phyloP scores from a whole-genome alignment of 2,113 vertebrate genomes.

The Lichenostomus cassidix region DNA sequence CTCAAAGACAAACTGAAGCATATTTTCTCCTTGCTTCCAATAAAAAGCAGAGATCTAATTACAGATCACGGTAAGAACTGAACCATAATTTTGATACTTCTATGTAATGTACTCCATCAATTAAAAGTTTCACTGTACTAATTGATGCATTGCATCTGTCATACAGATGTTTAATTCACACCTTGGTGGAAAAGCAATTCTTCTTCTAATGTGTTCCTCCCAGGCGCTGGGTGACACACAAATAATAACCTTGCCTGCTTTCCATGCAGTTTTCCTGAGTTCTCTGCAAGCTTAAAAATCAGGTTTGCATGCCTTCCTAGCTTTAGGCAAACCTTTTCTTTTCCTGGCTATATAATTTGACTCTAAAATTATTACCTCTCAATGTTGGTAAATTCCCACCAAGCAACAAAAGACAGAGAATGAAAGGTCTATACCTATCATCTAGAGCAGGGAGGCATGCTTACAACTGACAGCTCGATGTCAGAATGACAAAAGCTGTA shows the following conservation, averaged over 20 bases:
- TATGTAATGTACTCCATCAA: neutral
- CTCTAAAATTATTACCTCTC: neutral
- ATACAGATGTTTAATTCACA: neutral
- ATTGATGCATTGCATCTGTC: neutral
- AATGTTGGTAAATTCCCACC: neutral
- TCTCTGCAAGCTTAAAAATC: slow-evolving; percentile 15
- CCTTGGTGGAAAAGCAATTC: neutral
- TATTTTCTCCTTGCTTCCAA: neutral
- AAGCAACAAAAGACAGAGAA: neutral
- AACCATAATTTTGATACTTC: neutral
- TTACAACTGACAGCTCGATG: neutral
- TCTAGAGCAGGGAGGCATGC: neutral
- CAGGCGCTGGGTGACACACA: neutral
- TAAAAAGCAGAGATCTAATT: neutral
- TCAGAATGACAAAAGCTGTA: neutral
- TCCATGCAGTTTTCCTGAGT: neutral
- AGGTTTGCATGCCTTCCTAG: neutral
- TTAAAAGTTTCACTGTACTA: neutral
- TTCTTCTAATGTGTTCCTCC: neutral
- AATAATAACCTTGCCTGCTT: neutral
- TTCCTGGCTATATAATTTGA: neutral
- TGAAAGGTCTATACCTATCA: neutral
- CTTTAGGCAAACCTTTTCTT: neutral
- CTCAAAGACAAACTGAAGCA: neutral
- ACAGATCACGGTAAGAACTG: neutral